Conservation (phyloP, 1,140 invertebrate species). For the Phymorhynchus buccinoides region DNA sequence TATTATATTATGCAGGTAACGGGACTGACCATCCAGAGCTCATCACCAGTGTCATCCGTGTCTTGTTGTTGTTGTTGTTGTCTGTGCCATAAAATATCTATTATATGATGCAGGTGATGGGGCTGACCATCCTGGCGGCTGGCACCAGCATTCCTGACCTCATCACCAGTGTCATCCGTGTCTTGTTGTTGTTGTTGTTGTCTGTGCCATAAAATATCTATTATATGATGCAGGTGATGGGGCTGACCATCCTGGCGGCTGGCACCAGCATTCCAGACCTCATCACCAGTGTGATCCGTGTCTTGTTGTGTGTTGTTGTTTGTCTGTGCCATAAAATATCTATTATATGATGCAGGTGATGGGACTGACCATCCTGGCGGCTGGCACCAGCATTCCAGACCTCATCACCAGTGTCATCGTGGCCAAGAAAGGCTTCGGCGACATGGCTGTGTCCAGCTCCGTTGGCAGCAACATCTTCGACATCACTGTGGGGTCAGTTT, state of each 20-base stretch:
- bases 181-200: too few relatives aligned
- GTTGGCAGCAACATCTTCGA: conserved; percentile 74
- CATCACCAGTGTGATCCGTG: conserved; percentile 74
- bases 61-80: too few relatives aligned
- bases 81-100: too few relatives aligned
- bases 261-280: conserved; percentile 76
- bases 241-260: conserved; percentile 75
- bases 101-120: conserved; percentile 75
- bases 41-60: too few relatives aligned
- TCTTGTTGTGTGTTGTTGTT: not conserved
- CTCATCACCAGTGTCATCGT: conserved; percentile 76
- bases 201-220: too few relatives aligned
- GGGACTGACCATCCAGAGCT: too few relatives aligned
- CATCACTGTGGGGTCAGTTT: conserved; percentile 70
- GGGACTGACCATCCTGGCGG: conserved; percentile 75
- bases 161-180: conserved; percentile 75
- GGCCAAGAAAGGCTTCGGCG: conserved; percentile 73
- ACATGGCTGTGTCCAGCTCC: conserved; percentile 74
- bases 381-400: conserved; percentile 76
- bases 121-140: conserved; percentile 75
- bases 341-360: conserved; percentile 75
- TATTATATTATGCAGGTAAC: too few relatives aligned
- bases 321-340: not conserved
- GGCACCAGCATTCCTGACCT: conserved; percentile 76
- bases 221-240: conserved; percentile 73